A percentile compares a stretch with the other conserved stretches of the same genome.
Evolutionary conservation across 2,797 vertebrate genomes (phyloP).

Genomic region (Hozukius guyotensis): DNA sequence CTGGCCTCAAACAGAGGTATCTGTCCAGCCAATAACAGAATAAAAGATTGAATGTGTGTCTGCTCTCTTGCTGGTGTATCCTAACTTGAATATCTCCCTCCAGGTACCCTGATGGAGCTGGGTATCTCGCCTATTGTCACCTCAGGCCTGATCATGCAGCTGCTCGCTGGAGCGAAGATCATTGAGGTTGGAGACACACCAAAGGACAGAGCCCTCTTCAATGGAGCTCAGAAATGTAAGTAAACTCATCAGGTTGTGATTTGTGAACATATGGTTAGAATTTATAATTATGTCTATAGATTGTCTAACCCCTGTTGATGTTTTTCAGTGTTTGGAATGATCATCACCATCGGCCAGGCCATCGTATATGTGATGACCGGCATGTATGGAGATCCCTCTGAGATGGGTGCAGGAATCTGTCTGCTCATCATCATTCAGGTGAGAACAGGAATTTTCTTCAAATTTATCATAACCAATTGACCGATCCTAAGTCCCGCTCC

Average conservation of each 20-base stretch:
- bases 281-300: too few relatives aligned
- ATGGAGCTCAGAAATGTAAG: conserved; percentile 97
- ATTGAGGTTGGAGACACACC: conserved; percentile 99
- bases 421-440: conserved; percentile 99
- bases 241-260: neutral
- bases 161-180: conserved; percentile 97
- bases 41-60: neutral
- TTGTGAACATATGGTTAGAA: neutral
- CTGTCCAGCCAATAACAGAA: neutral
- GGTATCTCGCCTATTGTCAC: conserved; percentile 99
- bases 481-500: too few relatives aligned
- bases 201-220: conserved; percentile 98
- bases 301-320: neutral
- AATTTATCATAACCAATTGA: neutral
- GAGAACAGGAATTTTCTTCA: neutral
- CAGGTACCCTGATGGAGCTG: conserved; percentile 97
- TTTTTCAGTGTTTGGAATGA: conserved; percentile 96
- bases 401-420: conserved; percentile 99
- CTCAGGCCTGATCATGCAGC: conserved; percentile 98
- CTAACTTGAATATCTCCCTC: conserved; percentile 29
- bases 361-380: conserved; percentile 99
- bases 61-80: neutral
- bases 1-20: conserved; percentile 98
- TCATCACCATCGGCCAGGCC: conserved; percentile 98
- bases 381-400: conserved; percentile 98